These are phyloP conservation scores for Brachyistius frenatus DNA, from an alignment of 2,113 vertebrate species.

Conservation along the genomic window DNA sequence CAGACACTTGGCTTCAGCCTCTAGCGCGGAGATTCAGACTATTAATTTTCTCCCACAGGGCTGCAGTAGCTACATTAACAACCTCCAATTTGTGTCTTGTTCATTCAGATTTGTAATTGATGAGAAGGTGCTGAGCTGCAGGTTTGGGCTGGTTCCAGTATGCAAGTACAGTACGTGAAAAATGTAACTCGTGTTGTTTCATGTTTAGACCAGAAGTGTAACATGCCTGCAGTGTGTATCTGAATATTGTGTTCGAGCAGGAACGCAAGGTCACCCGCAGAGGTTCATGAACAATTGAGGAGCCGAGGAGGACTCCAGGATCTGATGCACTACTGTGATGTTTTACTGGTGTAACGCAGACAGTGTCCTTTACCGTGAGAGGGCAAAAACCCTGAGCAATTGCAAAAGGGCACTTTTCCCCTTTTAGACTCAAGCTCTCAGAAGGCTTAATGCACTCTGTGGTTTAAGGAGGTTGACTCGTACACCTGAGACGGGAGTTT, in stretches of 20 bases:
- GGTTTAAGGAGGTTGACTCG: not conserved
- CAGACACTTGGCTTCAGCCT: not conserved
- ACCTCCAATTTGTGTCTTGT: not conserved
- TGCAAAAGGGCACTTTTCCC: slow-evolving; percentile 2
- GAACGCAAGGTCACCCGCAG: too few species aligned
- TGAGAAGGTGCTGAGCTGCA: not conserved
- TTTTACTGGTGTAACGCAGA: too few species aligned
- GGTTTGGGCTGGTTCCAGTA: not conserved
- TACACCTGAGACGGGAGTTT: too few species aligned
- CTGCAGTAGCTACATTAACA: not conserved
- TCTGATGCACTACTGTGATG: too few species aligned
- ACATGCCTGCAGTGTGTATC: not conserved
- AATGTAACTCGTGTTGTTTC: not conserved
- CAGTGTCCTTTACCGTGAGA: slow-evolving; percentile 7
- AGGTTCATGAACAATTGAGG: too few species aligned
- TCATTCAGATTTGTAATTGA: slow-evolving; percentile 32
- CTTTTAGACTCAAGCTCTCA: slow-evolving; percentile 16
- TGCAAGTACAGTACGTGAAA: not conserved
- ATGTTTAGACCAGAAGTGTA: not conserved
- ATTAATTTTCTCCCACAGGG: slow-evolving; percentile 14
- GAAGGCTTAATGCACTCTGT: slow-evolving; percentile 28
- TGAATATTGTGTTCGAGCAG: slow-evolving; percentile 7
- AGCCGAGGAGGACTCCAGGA: too few species aligned
- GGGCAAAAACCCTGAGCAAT: slow-evolving; percentile 9
- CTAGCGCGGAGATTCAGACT: slow-evolving; percentile 25